A percentile compares a stretch with the other conserved stretches of the same genome.
Evolutionary conservation across 2,113 vertebrate genomes (phyloP).

Genomic region (Hemibagrus wyckioides): DNA sequence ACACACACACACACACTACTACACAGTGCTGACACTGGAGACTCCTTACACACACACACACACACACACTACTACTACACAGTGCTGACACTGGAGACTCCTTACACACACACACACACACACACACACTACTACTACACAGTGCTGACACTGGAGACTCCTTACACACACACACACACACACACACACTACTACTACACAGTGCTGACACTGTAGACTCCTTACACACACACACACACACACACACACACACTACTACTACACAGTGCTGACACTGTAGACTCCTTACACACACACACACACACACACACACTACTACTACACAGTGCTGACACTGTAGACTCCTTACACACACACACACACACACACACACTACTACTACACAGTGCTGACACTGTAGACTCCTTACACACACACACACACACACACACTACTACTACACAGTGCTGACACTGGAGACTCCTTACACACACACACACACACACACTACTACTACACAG

Average conservation of each 20-base stretch:
- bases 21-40: no score
- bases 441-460: no score
- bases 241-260: not conserved
- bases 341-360: slow-evolving; percentile 9
- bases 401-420: slow-evolving; percentile 9
- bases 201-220: no score
- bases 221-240: slow-evolving; percentile 6
- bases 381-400: no score
- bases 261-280: no score
- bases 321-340: no score
- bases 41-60: not conserved
- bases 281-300: slow-evolving; percentile 9
- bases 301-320: not conserved
- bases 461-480: slow-evolving; percentile 10
- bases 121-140: slow-evolving; percentile 10
- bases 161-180: not conserved
- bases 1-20: slow-evolving; percentile 3
- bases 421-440: not conserved
- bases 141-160: no score
- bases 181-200: not conserved
- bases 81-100: no score
- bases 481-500: no score
- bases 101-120: not conserved
- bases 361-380: not conserved
- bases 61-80: slow-evolving; percentile 15